Percentiles rank a stretch among this genome's conserved stretches.
Conservation (phyloP, 2,888 invertebrate genomes). For the Oscheius sp. region DNA sequence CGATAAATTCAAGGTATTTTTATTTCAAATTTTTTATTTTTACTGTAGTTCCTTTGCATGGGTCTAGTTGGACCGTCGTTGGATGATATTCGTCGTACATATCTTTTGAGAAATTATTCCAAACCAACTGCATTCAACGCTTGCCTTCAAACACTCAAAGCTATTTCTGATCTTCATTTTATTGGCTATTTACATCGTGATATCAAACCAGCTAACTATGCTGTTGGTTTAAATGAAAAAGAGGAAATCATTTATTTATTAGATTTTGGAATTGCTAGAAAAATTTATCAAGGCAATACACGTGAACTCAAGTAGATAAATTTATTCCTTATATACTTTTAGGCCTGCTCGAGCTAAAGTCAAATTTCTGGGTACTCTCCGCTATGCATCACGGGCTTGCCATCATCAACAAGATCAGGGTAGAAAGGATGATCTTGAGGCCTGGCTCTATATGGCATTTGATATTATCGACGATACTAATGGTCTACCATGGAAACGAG, state of each 20-base stretch:
- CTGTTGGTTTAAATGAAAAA: conserved; percentile 19
- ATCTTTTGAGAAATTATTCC: neutral
- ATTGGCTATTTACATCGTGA: conserved; percentile 22
- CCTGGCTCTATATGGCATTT: conserved; percentile 48
- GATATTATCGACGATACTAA: conserved; percentile 41
- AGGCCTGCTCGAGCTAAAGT: conserved; percentile 38
- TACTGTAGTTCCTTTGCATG: conserved; percentile 31
- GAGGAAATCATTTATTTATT: conserved; percentile 27
- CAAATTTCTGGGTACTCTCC: conserved; percentile 49
- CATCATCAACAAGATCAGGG: conserved; percentile 46
- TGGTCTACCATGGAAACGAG: conserved; percentile 43
- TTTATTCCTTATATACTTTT: no score
- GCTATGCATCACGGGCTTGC: conserved; percentile 45
- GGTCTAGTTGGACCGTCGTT: conserved; percentile 23
- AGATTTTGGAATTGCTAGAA: conserved; percentile 31
- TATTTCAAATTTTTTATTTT: no score
- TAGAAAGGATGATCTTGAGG: conserved; percentile 49
- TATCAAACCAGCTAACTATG: conserved; percentile 30
- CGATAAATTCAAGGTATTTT: conserved; percentile 25
- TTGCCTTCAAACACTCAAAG: conserved; percentile 11
- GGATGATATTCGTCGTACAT: conserved; percentile 12
- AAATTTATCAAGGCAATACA: conserved; percentile 27
- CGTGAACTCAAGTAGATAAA: conserved; percentile 12
- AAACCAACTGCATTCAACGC: conserved; percentile 8
- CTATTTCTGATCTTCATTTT: conserved; percentile 15